Conservation (phyloP, 2,888 invertebrate species). For the Gonocerus acuteangulatus region DNA sequence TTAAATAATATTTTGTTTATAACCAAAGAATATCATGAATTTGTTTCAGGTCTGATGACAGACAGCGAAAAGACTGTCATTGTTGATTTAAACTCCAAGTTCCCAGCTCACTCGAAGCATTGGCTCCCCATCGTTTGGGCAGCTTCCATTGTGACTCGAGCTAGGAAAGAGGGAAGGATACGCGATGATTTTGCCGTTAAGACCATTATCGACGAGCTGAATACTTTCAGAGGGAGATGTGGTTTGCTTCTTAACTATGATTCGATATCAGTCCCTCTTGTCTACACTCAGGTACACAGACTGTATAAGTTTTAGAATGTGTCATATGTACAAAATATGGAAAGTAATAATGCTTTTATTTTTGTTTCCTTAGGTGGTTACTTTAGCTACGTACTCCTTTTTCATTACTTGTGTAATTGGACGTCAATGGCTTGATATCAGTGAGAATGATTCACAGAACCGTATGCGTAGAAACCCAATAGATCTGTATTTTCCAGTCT, state of each 20-base stretch:
- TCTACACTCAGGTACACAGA: constrained; percentile 64
- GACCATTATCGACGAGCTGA: constrained; percentile 79
- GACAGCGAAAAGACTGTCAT: constrained; percentile 75
- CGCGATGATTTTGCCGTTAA: constrained; percentile 88
- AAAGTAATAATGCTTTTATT: no score
- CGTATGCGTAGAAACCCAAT: constrained; percentile 47
- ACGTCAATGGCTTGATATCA: constrained; percentile 71
- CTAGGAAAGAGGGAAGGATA: constrained; percentile 81
- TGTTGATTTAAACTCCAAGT: constrained; percentile 67
- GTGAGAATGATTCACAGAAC: constrained; percentile 40
- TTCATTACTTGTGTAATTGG: constrained; percentile 83
- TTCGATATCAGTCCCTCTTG: constrained; percentile 70
- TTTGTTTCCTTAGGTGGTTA: constrained; percentile 59
- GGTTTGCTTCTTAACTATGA: constrained; percentile 69
- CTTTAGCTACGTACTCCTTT: constrained; percentile 85
- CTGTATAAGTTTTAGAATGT: no score
- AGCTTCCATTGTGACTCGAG: constrained; percentile 77
- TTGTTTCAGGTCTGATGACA: constrained; percentile 56
- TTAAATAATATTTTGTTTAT: not conserved
- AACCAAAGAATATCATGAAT: no score
- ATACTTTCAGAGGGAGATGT: constrained; percentile 73
- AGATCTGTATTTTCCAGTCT: constrained; percentile 83
- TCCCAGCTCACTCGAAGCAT: constrained; percentile 78
- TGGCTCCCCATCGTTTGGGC: constrained; percentile 91
- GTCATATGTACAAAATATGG: no score